These are phyloP conservation scores for Liasis olivaceus DNA, from an alignment of 2,797 vertebrate genomes.

Conservation along the genomic window DNA sequence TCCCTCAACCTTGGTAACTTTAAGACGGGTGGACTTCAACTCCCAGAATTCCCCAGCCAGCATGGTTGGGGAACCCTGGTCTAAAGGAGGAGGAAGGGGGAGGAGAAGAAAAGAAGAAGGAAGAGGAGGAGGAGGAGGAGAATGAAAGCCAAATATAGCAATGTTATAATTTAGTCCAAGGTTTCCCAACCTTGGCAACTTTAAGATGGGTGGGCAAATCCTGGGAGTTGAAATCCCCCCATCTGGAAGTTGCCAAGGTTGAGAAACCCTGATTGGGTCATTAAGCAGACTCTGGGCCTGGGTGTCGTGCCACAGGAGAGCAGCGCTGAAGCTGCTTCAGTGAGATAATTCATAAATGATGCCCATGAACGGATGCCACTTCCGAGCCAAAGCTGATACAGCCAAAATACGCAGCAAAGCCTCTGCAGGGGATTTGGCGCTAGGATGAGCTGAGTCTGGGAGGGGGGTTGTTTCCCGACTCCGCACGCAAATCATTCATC, in stretches of 20 bases:
- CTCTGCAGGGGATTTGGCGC: background rate
- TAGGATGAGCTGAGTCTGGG: background rate
- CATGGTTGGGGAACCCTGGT: too few species aligned
- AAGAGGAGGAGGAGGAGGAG: background rate
- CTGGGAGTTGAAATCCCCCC: too few species aligned
- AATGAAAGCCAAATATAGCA: background rate
- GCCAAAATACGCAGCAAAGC: background rate
- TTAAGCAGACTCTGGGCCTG: background rate
- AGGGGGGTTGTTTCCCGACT: too few species aligned
- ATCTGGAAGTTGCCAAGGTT: too few species aligned
- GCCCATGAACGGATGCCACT: background rate
- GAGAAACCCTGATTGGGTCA: background rate
- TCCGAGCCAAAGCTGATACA: background rate
- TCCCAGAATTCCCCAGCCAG: too few species aligned
- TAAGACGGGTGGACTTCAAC: too few species aligned
- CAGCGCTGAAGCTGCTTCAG: background rate
- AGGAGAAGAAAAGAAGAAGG: too few species aligned
- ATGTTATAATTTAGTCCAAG: background rate
- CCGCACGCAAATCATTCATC: background rate
- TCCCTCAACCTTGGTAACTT: too few species aligned
- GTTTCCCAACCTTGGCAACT: too few species aligned
- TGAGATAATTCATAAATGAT: background rate
- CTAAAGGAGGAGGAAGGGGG: background rate
- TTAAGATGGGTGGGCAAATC: background rate
- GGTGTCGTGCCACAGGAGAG: too few species aligned